Percentiles rank a stretch among this genome's conserved stretches.
phyloP scores from a whole-genome alignment of 2,797 vertebrate genomes.

The Rousettus madagascariensis region DNA sequence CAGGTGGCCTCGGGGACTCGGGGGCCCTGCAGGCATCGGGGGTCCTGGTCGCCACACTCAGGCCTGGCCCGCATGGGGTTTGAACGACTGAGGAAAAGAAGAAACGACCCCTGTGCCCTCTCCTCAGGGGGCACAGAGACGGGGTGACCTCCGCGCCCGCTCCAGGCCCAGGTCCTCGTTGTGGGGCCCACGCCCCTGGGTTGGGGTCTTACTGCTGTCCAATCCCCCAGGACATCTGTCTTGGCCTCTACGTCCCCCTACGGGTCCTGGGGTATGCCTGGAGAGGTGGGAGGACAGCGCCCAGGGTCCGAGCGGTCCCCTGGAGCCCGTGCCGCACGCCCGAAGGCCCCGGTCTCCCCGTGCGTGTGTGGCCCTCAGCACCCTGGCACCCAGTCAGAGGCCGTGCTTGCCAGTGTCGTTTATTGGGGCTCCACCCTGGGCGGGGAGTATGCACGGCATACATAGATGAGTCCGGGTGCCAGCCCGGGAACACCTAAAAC shows the following conservation, averaged over 20 bases:
- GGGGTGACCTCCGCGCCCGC: not conserved
- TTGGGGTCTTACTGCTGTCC: not conserved
- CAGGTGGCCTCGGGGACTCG: not conserved
- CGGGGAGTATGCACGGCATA: conserved; percentile 64
- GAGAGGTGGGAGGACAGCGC: not conserved
- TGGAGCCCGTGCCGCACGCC: not conserved
- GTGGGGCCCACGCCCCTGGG: fast-evolving
- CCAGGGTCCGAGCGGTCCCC: not conserved
- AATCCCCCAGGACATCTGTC: not conserved
- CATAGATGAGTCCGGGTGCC: conserved; percentile 5
- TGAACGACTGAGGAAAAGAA: too few species aligned
- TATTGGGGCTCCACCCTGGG: conserved; percentile 41
- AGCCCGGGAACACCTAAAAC: conserved; percentile 60
- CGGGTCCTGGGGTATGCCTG: not conserved
- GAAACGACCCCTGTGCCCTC: not conserved
- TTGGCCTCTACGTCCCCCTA: fast-evolving
- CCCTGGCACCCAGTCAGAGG: not conserved
- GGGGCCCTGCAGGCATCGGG: not conserved
- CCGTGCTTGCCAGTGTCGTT: not conserved
- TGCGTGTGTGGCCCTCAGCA: not conserved
- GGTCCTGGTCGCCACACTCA: not conserved
- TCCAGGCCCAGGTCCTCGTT: not conserved
- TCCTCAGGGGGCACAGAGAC: not conserved
- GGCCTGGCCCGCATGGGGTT: not conserved
- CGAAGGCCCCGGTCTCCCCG: too few species aligned